These are phyloP conservation scores for Pollachius pollachius DNA, from an alignment of 2,113 vertebrate genomes.

Conservation along the genomic window DNA sequence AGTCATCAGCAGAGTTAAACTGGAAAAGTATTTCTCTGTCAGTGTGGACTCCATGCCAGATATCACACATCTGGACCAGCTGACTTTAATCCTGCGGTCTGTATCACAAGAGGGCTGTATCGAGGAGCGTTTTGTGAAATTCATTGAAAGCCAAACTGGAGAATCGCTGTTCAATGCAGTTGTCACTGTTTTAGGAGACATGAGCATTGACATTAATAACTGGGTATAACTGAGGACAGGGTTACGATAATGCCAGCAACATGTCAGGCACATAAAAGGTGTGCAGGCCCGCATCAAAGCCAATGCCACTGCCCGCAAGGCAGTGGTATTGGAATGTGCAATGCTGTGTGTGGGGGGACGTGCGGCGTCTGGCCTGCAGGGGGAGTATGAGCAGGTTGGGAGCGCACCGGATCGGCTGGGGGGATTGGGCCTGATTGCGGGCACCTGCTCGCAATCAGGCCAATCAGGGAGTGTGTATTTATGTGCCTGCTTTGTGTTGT, in stretches of 20 bases:
- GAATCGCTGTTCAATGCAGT: slow-evolving; percentile 2
- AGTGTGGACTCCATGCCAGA: slow-evolving; percentile 23
- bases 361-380: too few relatives aligned
- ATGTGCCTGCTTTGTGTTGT: too few relatives aligned
- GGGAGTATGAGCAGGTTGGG: too few relatives aligned
- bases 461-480: too few relatives aligned
- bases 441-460: too few relatives aligned
- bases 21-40: slow-evolving; percentile 15
- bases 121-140: slow-evolving; percentile 9
- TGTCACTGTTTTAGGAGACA: slow-evolving; percentile 5
- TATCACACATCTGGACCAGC: slow-evolving; percentile 21
- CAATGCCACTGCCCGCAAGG: slow-evolving; percentile 3
- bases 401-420: too few relatives aligned
- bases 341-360: too few relatives aligned
- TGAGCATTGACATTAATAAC: slow-evolving; percentile 2
- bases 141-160: not conserved
- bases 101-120: slow-evolving; percentile 14
- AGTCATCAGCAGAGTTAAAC: slow-evolving; percentile 1
- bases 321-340: slow-evolving; percentile 20
- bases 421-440: too few relatives aligned
- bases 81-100: slow-evolving; percentile 16
- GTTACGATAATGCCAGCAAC: slow-evolving; percentile 18
- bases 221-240: slow-evolving; percentile 21
- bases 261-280: slow-evolving; percentile 19
- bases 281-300: slow-evolving; percentile 13